A percentile compares a stretch with the other conserved stretches of the same genome.
Conservation (phyloP, 2,797 vertebrate species). For the Dromococcyx pavoninus region DNA sequence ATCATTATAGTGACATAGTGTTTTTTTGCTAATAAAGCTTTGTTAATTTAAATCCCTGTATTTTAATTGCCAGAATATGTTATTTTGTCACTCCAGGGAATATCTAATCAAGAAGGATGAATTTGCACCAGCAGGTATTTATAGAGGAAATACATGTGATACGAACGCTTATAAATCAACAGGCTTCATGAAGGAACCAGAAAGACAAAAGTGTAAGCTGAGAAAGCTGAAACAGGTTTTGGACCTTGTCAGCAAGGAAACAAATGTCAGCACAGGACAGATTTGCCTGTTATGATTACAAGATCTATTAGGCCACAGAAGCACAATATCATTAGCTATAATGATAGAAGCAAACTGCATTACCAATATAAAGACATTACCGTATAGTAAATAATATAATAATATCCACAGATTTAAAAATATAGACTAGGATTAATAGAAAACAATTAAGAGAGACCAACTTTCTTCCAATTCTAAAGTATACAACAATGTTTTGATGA, state of each 20-base stretch:
- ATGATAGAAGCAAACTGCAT: neutral
- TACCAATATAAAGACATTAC: neutral
- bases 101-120: conserved; percentile 11
- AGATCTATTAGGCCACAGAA: neutral
- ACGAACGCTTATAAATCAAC: neutral
- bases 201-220: neutral
- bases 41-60: neutral
- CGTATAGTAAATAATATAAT: neutral
- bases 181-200: neutral
- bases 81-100: neutral
- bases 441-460: neutral
- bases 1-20: neutral
- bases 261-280: neutral
- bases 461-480: neutral
- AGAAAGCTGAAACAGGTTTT: neutral
- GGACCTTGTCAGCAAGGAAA: neutral
- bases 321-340: neutral
- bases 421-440: neutral
- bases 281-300: neutral
- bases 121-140: neutral
- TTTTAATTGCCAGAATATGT: neutral
- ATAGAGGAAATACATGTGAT: neutral
- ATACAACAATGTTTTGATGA: neutral
- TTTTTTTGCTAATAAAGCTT: neutral
- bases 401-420: neutral